Base-by-base conservation (phyloP, 2,797 vertebrate species). In the Poecilia velifera region DNA sequence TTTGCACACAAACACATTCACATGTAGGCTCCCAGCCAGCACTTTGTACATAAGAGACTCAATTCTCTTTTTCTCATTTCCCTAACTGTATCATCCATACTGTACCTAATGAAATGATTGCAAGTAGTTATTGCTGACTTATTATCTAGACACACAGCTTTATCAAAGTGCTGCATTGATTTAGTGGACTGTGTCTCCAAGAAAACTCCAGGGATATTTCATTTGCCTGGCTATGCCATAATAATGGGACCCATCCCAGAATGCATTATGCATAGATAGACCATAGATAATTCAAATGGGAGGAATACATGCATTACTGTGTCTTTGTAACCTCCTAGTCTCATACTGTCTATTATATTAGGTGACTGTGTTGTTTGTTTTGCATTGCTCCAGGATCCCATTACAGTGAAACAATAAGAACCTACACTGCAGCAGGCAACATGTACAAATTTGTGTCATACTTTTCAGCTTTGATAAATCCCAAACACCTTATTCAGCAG, bases 181-280 rank as follows among this genome's bases (percentile, higher is more conserved):
- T 96, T 96, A 95, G 93, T 94, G 96, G 96, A 97, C 95, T 95
- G 94, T 96, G 96, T 96, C 96, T 95, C 96, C 89, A 92, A 94
- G 96, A 97, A 97, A 97, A 97, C 93, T 93, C 90, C 78, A 85
- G 92, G 93, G 93, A 94, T 93, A 91, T 95, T 95, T 96, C 93
- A 96, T 95, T 95, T 94, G 94, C 92, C 89, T 79, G 84, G 85
- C 91, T 93, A 88, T 81, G 88, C 92, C 85, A 90, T 93, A 93
- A 93, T 95, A 95, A 95, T 94, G 93, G 92, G 94, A 91, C 74
- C 89, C 91, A 92, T 94, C 91, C 89, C 88, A 86, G 91, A 92
- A 92, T 94, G 88, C 93, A 93, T 94, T 92, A 94, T 94, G 92
- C 91, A 93, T 92, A 93, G 92, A 92, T 89, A 90, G 89, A 83